Evolutionary conservation across 2,888 invertebrate species (phyloP).

Genomic region (Standfussiana lucernea): DNA sequence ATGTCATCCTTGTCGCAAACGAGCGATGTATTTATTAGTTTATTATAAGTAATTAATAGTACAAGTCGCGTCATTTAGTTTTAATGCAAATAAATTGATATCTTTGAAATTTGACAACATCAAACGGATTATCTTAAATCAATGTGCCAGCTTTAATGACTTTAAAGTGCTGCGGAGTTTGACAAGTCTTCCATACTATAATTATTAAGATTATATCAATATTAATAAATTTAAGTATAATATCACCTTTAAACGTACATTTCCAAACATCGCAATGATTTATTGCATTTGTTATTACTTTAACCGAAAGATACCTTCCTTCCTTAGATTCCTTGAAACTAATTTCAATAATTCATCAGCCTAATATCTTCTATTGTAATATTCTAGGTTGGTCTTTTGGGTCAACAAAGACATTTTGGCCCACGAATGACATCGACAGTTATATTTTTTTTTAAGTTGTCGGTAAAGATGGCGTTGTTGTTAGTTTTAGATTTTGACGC

Average conservation of each 20-base stretch:
- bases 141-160: conserved; percentile 43
- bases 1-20: too few relatives aligned
- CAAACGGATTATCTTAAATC: conserved; percentile 45
- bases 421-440: not conserved
- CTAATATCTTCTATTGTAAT: not conserved
- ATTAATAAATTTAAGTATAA: conserved; percentile 10
- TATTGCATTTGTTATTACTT: not conserved
- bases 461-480: too few relatives aligned
- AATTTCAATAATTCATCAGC: not conserved
- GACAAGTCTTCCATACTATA: not conserved
- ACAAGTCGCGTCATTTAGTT: conserved; percentile 20
- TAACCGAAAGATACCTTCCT: not conserved
- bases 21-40: conserved; percentile 22
- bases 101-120: conserved; percentile 41
- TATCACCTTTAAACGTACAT: not conserved
- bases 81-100: conserved; percentile 51
- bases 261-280: not conserved
- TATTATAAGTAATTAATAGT: conserved; percentile 36
- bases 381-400: not conserved
- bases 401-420: not conserved
- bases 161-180: not conserved
- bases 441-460: too few relatives aligned
- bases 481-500: not conserved
- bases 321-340: not conserved
- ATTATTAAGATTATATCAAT: not conserved